These are phyloP conservation scores for Alosa alosa DNA, from an alignment of 2,113 vertebrate genomes.

Conservation along the genomic window DNA sequence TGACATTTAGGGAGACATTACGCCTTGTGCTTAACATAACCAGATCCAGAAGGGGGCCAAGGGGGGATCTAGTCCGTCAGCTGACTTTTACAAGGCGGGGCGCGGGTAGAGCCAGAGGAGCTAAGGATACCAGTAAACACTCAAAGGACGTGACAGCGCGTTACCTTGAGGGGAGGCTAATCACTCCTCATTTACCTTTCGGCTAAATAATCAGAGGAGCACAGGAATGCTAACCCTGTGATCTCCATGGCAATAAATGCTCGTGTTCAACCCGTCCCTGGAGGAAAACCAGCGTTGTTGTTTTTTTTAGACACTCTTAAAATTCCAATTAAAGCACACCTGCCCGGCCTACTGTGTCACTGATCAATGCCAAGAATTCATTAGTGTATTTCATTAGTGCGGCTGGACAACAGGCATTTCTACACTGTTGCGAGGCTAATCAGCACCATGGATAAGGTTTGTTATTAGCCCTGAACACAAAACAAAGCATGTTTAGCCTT, in stretches of 20 bases:
- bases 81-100: slow-evolving; percentile 55
- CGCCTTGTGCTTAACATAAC: slow-evolving; percentile 50
- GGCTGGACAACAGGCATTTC: not conserved
- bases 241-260: slow-evolving; percentile 13
- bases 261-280: not conserved
- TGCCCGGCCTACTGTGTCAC: not conserved
- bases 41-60: slow-evolving; percentile 29
- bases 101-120: not conserved
- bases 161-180: slow-evolving; percentile 8
- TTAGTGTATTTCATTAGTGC: not conserved
- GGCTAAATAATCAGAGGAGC: slow-evolving; percentile 5
- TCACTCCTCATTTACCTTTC: not conserved
- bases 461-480: not conserved
- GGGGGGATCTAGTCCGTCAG: slow-evolving; percentile 35
- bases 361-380: slow-evolving; percentile 21
- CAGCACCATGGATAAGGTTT: not conserved
- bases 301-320: slow-evolving; percentile 11
- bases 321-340: slow-evolving; percentile 19
- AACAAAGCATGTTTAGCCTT: not conserved
- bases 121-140: slow-evolving; percentile 1
- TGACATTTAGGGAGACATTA: slow-evolving; percentile 45
- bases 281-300: not conserved
- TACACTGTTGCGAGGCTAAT: not conserved
- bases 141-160: slow-evolving; percentile 29
- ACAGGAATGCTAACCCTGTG: not conserved